Evolutionary conservation across 2,888 invertebrate genomes (phyloP).

Genomic region (Thereva unica): DNA sequence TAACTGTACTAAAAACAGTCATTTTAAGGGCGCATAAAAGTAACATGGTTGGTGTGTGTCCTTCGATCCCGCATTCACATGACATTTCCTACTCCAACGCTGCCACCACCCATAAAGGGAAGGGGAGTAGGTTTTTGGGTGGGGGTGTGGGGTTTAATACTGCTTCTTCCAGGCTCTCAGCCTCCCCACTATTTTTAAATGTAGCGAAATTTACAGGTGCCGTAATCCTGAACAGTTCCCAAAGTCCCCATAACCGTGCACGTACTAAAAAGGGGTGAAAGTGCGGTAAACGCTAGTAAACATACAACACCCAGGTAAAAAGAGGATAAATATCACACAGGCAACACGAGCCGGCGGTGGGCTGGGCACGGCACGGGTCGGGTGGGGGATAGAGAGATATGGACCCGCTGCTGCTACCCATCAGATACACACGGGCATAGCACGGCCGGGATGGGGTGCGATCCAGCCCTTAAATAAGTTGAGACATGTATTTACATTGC

Average conservation of each 20-base stretch:
- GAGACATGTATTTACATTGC: conserved; percentile 41
- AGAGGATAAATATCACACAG: no score
- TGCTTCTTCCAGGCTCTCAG: no score
- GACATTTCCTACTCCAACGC: no score
- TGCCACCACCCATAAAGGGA: no score
- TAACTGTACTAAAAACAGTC: no score
- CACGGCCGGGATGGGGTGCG: neutral
- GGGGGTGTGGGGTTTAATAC: no score
- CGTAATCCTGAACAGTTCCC: conserved; percentile 20
- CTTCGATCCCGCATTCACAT: no score
- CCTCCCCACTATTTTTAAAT: neutral
- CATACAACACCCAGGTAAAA: neutral
- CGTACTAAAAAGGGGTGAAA: neutral
- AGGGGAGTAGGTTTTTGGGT: no score
- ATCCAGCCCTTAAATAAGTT: conserved; percentile 37
- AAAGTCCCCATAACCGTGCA: conserved; percentile 27
- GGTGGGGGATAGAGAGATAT: conserved; percentile 18
- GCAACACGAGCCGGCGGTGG: no score
- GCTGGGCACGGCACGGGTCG: no score
- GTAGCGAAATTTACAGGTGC: conserved; percentile 4
- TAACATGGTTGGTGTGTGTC: no score
- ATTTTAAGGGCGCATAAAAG: no score
- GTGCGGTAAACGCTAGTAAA: neutral
- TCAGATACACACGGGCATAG: conserved; percentile 6
- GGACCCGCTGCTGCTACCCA: conserved; percentile 3